These are phyloP conservation scores for Coreoperca whiteheadi DNA, from an alignment of 2,113 vertebrate genomes.

Conservation along the genomic window DNA sequence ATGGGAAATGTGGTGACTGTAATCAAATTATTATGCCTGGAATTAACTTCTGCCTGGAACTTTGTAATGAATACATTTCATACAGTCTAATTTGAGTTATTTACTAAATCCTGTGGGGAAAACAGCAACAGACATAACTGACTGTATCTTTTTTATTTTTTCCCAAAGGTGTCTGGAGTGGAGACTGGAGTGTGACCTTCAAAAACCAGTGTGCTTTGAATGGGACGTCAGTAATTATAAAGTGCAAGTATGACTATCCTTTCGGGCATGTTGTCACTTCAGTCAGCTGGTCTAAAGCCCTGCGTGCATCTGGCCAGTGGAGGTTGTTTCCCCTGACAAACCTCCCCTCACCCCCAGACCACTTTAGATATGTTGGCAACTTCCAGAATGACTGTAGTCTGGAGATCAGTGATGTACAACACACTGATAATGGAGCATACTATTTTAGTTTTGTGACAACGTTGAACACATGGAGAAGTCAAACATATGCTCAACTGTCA, in stretches of 20 bases:
- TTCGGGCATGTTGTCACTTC: rapidly evolving
- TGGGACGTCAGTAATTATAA: slow-evolving; percentile 56
- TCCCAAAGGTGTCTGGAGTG: slow-evolving; percentile 60
- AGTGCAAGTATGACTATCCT: slow-evolving; percentile 67
- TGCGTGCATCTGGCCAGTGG: rapidly evolving
- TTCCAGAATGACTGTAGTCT: slow-evolving; percentile 14
- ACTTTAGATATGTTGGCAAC: slow-evolving; percentile 54
- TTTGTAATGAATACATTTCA: not conserved
- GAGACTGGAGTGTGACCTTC: slow-evolving; percentile 47
- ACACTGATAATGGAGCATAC: slow-evolving; percentile 43
- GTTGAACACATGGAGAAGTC: rapidly evolving
- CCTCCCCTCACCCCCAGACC: not conserved
- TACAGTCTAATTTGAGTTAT: not conserved
- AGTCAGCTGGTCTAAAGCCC: slow-evolving; percentile 16
- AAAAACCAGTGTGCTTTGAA: slow-evolving; percentile 57
- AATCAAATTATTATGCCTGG: not conserved
- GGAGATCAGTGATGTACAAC: slow-evolving; percentile 46
- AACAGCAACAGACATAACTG: not conserved
- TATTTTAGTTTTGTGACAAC: slow-evolving; percentile 42
- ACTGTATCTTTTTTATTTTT: not conserved
- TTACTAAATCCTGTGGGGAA: not conserved
- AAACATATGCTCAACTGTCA: not conserved
- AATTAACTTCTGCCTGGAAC: not conserved
- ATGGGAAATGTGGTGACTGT: not conserved
- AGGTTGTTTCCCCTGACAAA: rapidly evolving